phyloP scores from a whole-genome alignment of 2,888 invertebrate species.

The Chironomus tentans region DNA sequence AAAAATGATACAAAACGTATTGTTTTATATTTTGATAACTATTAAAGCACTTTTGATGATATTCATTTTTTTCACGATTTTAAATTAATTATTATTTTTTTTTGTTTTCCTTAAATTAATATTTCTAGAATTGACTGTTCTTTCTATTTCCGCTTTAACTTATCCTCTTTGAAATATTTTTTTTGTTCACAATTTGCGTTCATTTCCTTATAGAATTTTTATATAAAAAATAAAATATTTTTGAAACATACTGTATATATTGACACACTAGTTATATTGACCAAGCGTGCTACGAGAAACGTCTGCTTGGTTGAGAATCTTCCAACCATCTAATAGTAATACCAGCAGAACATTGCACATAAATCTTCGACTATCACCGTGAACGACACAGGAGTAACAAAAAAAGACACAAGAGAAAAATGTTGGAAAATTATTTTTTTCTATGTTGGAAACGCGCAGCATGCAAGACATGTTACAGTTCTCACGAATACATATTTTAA shows the following conservation, averaged over 20 bases:
- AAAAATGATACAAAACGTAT: no score
- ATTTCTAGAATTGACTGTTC: not conserved
- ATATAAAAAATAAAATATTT: not conserved
- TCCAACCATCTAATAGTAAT: slow-evolving; percentile 22
- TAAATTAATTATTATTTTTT: not conserved
- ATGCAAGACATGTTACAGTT: slow-evolving; percentile 4
- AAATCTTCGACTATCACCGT: slow-evolving; percentile 18
- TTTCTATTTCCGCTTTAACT: not conserved
- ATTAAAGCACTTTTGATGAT: slow-evolving; percentile 20
- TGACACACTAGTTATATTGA: not conserved
- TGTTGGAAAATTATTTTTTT: not conserved
- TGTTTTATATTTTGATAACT: not conserved
- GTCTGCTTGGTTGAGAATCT: slow-evolving; percentile 2
- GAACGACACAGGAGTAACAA: not conserved
- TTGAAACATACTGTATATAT: not conserved
- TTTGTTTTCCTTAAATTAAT: not conserved
- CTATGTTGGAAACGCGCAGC: slow-evolving; percentile 14
- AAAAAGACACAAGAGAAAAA: not conserved
- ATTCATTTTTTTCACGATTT: not conserved
- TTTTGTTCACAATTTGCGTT: not conserved
- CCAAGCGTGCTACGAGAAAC: not conserved
- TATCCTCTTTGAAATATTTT: not conserved
- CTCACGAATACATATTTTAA: slow-evolving; percentile 7
- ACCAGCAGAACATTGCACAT: slow-evolving; percentile 17
- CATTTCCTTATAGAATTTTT: slow-evolving; percentile 4